Conservation (phyloP, 30 jellyfish, hydroid and myxozoan species). For the Cassiopea andromeda region DNA sequence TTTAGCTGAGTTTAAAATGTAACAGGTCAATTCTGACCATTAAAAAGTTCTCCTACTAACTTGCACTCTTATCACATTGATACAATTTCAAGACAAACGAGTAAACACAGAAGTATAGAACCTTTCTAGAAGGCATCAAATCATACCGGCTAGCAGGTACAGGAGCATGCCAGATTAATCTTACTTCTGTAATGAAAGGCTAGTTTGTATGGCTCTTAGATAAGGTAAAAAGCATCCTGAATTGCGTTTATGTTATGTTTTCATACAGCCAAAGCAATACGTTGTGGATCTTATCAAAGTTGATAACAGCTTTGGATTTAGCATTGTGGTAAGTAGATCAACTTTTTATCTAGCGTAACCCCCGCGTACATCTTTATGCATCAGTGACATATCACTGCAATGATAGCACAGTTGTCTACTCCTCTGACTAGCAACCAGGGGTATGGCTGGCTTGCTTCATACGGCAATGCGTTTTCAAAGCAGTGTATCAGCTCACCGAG, state of each 20-base stretch:
- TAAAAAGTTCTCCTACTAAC: no score
- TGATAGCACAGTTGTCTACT: no score
- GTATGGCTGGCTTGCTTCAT: no score
- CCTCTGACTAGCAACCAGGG: no score
- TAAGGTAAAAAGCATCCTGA: background rate
- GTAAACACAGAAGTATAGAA: background rate
- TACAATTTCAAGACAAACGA: background rate
- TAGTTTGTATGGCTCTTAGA: background rate
- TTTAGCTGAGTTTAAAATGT: no score
- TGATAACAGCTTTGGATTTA: slow-evolving; percentile 83
- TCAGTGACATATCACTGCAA: no score
- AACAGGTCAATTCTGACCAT: no score
- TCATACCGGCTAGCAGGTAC: background rate
- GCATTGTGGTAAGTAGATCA: slow-evolving; percentile 74
- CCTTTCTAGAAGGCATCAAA: background rate
- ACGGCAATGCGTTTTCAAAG: no score
- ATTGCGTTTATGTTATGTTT: background rate
- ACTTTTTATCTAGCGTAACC: no score
- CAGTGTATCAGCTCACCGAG: no score
- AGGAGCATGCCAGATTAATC: background rate
- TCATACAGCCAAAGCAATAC: slow-evolving; percentile 56
- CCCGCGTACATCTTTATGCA: no score
- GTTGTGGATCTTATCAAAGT: slow-evolving; percentile 72
- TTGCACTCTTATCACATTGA: no score
- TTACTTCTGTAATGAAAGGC: background rate